These are phyloP conservation scores for Acleris cristana DNA, from an alignment of 2,888 invertebrate species.

Conservation along the genomic window DNA sequence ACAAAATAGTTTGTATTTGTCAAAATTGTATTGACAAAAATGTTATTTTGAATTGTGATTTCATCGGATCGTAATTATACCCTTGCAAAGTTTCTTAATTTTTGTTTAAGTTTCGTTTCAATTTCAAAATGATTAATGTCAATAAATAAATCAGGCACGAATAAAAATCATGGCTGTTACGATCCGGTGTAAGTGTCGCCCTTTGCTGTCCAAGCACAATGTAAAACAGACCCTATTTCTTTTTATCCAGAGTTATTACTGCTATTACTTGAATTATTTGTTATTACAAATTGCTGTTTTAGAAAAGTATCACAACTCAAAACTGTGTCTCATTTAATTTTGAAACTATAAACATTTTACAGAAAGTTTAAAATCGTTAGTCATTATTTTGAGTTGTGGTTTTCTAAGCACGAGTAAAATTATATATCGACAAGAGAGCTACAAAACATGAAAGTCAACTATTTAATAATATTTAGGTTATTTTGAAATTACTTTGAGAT, in stretches of 20 bases:
- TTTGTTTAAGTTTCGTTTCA: no score
- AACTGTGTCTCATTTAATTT: not conserved
- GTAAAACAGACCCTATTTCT: constrained; percentile 24
- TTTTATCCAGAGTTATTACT: constrained; percentile 37
- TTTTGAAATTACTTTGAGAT: constrained; percentile 82
- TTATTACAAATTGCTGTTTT: constrained; percentile 5
- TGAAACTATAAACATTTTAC: not conserved
- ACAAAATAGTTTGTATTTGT: constrained; percentile 51
- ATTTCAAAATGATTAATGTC: no score
- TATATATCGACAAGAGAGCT: constrained; percentile 32
- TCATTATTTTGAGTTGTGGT: not conserved
- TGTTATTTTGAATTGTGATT: not conserved
- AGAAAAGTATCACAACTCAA: not conserved
- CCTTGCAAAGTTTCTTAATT: not conserved
- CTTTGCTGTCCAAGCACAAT: constrained; percentile 36
- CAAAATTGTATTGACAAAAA: constrained; percentile 6
- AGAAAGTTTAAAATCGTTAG: not conserved
- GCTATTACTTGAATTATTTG: constrained; percentile 43
- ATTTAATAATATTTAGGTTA: constrained; percentile 58
- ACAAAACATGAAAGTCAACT: constrained; percentile 54
- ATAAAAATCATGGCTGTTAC: constrained; percentile 1
- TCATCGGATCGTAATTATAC: constrained; percentile 8
- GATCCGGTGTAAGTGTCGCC: constrained; percentile 14
- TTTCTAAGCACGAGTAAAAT: constrained; percentile 9
- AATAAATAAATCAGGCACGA: not conserved